Conservation (phyloP, 2,888 invertebrate genomes). For the Gortyna flavago region DNA sequence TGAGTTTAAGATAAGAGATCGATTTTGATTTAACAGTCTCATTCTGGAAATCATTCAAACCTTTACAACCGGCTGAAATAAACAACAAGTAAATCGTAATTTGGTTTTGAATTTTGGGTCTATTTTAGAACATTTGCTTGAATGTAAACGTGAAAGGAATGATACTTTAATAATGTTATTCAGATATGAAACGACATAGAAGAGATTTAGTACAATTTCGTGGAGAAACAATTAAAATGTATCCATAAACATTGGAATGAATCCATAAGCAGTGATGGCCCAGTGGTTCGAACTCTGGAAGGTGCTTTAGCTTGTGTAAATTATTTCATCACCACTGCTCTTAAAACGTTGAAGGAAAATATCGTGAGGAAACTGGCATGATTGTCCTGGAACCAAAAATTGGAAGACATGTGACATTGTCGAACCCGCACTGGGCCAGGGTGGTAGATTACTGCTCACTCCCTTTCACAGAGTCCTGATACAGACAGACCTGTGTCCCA, state of each 20-base stretch:
- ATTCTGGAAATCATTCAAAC: background rate
- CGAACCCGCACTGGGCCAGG: background rate
- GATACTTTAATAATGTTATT: background rate
- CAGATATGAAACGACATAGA: background rate
- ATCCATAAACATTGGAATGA: background rate
- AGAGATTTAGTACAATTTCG: background rate
- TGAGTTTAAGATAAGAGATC: conserved; percentile 50
- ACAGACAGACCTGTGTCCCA: background rate
- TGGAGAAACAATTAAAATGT: background rate
- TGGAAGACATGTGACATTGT: background rate
- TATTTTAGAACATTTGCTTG: background rate
- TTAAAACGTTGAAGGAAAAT: background rate
- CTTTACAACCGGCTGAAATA: background rate
- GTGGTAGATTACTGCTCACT: background rate
- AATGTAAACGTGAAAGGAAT: background rate
- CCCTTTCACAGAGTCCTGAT: background rate
- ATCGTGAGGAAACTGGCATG: background rate
- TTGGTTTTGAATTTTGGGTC: background rate
- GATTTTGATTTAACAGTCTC: conserved; percentile 7
- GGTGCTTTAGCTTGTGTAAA: background rate
- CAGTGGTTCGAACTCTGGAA: background rate
- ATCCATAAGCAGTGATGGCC: background rate
- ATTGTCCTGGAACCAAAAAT: background rate
- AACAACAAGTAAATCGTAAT: conserved; percentile 1
- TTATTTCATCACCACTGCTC: background rate